These are phyloP conservation scores for Xanthia togata DNA, from an alignment of 2,888 invertebrate genomes.

Conservation along the genomic window DNA sequence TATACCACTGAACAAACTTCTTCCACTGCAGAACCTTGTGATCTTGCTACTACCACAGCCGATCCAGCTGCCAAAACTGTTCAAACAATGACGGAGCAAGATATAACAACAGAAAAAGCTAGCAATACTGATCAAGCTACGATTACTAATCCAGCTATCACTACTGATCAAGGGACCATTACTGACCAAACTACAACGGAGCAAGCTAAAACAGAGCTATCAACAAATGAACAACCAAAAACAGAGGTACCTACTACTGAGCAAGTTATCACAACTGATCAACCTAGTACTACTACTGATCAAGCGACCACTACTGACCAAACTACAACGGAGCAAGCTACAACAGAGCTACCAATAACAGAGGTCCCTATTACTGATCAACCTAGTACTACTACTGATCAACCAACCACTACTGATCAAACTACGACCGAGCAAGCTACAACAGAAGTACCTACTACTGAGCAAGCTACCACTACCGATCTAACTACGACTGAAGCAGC, in stretches of 20 bases:
- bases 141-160: background rate
- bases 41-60: background rate
- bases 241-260: background rate
- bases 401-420: background rate
- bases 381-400: background rate
- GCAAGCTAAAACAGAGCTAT: background rate
- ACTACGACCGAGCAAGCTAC: background rate
- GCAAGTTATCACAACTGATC: background rate
- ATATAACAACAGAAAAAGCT: background rate
- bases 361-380: background rate
- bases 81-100: background rate
- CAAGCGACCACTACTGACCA: background rate
- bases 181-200: background rate
- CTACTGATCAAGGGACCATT: conserved; percentile 11
- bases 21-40: background rate
- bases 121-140: background rate
- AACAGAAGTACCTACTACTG: conserved; percentile 11
- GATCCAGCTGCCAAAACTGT: background rate
- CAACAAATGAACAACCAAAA: conserved; percentile 1
- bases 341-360: background rate
- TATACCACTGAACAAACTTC: background rate
- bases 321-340: background rate
- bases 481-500: background rate
- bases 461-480: conserved; percentile 3
- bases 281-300: background rate